Evolutionary conservation across 2,113 vertebrate genomes (phyloP), one percentile per base, ranked within the genome.

Genomic region (Tachysurus vachellii): DNA sequence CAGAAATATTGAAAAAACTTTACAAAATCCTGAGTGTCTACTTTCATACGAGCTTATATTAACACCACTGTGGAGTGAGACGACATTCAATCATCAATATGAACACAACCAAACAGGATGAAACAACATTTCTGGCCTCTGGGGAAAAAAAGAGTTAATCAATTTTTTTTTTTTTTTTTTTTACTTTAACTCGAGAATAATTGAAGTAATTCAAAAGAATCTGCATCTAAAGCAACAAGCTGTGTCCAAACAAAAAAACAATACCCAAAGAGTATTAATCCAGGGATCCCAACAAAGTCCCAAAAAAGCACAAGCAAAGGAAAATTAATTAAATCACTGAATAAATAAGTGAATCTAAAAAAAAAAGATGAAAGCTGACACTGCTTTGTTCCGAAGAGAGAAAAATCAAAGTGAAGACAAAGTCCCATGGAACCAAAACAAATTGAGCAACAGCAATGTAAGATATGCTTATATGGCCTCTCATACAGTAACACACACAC

Each of bases 321-420:
- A 93, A 94, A 89, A 92, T 93, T 93, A 90, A 94, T 94, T 94
- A 93, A 91, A 92, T 88, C 86, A 90, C 90, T 90, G 90, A 91
- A 85, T 86, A 91, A 85, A 86, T 80, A 85, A 79, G 70, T 73
- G 86, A 91, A 92, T 57, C 42, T 14, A 92, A 88, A 84, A 82
- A 19, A 77, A 53, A 86, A 89, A 92, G 90, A 92, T 93, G 91
- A 94, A 91, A 93, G 91, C 86, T 83, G 87, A 90, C 90, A 91
- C 88, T 91, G 90, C 88, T 89, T 92, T 83, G 85, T 54, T 85
- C 89, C 86, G 61, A 82, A 44, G 90, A 85, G 83, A 73, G 85
- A 82, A 84, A 90, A 92, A 92, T 93, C 91, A 92, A 93, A 93
- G 92, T 88, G 64, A 70, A 87, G 84, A 86, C 83, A 80, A 61